Evolutionary conservation across 1,140 invertebrate species (phyloP).

Genomic region (Propsilocerus akamusi): DNA sequence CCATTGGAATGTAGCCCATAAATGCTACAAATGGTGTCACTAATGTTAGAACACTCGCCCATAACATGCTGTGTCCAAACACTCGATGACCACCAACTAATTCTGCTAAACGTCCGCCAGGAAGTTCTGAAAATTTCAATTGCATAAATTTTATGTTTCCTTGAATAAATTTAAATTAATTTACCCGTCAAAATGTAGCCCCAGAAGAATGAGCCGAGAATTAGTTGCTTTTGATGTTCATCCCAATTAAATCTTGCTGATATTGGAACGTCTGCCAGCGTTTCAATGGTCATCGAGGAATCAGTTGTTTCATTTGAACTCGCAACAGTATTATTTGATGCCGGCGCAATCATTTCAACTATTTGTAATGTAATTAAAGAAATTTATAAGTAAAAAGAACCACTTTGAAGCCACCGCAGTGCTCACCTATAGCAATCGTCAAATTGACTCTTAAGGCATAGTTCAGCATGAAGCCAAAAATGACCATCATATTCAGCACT

Average conservation of each 20-base stretch:
- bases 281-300: background rate
- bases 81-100: constrained; percentile 55
- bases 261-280: constrained; percentile 10
- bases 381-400: background rate
- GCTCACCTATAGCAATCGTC: constrained; percentile 51
- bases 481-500: constrained; percentile 66
- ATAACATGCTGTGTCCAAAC: constrained; percentile 67
- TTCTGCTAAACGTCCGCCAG: constrained; percentile 69
- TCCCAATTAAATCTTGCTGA: constrained; percentile 42
- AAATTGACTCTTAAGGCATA: constrained; percentile 77
- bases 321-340: constrained; percentile 8
- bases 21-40: constrained; percentile 57
- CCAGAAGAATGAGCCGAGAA: constrained; percentile 77
- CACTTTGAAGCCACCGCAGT: background rate
- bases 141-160: background rate
- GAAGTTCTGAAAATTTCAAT: constrained; percentile 31
- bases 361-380: background rate
- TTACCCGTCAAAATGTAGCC: constrained; percentile 63
- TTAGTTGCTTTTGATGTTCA: constrained; percentile 50
- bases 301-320: constrained; percentile 8
- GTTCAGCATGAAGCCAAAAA: constrained; percentile 71
- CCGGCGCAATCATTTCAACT: constrained; percentile 5
- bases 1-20: constrained; percentile 35
- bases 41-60: constrained; percentile 63
- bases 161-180: background rate